Base-by-base conservation (phyloP, 2,888 invertebrate genomes). In the Eupithecia exiguata region DNA sequence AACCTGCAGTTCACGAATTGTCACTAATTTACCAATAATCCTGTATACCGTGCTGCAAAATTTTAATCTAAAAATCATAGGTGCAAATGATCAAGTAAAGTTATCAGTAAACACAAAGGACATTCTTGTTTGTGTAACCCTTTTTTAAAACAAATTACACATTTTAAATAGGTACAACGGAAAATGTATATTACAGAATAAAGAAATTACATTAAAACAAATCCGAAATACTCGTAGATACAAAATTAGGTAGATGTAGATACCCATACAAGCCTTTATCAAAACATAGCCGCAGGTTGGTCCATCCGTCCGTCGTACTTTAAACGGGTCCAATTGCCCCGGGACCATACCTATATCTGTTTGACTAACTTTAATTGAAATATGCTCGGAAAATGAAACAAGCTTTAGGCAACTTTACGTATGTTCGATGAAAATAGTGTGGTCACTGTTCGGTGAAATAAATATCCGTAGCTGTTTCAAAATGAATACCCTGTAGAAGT, bases 341-440 rank as follows among this genome's bases (percentile, higher is more conserved):
- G 77, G 77, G 80, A 76, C 78, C 69, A 75, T 79, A 79, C 62
- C 35, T 35, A 16, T 78, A 81, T 81, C 77, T 84, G 84, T 86
- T 86, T 84, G 79, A 79, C 75, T 79, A 84, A 86, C 84, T 87
- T 88, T 85, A 88, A 87, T 86, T 86, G 82, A 70, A 43, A 68
- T 63, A 40, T 40, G 40, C 38, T 40, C 66, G 9, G 40, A 66
- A 66, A 58, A 49, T 43, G 49, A 63, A 70, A 62, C 67, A 68
- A 36, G 68, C 63, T 40, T 53, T 35, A 63, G 62, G 40, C 18
- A 21, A 62, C 62, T 30, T 49, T 21, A 68, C 53, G 25, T 30
- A 67, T 5, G 25, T 43, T 68, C 25, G 25, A 63, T 67, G 25
- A 53, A 38, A 66, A 58, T 65, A 69, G 68, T 68, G 38, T 65